These are phyloP conservation scores for Oreochromis niloticus DNA, from an alignment of 2,113 vertebrate species.

Conservation along the genomic window DNA sequence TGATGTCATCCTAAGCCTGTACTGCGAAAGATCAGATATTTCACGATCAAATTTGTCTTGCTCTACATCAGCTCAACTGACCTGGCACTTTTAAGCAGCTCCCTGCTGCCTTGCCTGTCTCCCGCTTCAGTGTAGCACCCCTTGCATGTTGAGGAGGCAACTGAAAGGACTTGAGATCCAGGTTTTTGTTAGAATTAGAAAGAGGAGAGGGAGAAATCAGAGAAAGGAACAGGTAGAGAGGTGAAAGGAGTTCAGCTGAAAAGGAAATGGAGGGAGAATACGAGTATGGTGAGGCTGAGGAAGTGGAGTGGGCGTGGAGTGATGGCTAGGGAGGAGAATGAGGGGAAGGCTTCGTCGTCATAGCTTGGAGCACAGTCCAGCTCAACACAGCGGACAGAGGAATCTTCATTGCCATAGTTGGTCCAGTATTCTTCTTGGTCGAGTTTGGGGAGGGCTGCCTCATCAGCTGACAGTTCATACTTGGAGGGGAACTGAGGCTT, in stretches of 20 bases:
- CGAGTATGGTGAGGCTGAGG: conserved; percentile 29
- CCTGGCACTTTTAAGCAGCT: conserved; percentile 6
- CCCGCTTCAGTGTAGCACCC: conserved; percentile 26
- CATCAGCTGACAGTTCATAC: conserved; percentile 70
- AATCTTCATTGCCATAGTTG: conserved; percentile 80
- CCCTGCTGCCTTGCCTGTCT: conserved; percentile 16
- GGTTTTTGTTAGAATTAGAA: conserved; percentile 42
- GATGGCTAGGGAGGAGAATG: conserved; percentile 40
- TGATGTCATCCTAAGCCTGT: not conserved
- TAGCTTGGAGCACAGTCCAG: conserved; percentile 68
- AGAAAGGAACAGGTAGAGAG: not conserved
- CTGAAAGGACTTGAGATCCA: conserved; percentile 53
- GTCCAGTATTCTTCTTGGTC: conserved; percentile 82
- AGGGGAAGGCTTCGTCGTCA: conserved; percentile 48
- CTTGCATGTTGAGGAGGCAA: conserved; percentile 14
- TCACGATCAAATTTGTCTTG: not conserved
- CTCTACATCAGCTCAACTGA: conserved; percentile 10
- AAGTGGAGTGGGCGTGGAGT: conserved; percentile 34
- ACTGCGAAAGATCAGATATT: not conserved
- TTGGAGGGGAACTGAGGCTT: conserved; percentile 64
- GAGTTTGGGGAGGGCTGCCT: conserved; percentile 74
- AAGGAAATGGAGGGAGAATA: conserved; percentile 64
- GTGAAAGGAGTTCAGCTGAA: conserved; percentile 64
- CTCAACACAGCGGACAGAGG: conserved; percentile 72
- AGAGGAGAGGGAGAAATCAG: conserved; percentile 30